A percentile compares a stretch with the other conserved stretches of the same genome.
Conservation (phyloP, 2,113 vertebrate species). For the Brienomyrus brachyistius region DNA sequence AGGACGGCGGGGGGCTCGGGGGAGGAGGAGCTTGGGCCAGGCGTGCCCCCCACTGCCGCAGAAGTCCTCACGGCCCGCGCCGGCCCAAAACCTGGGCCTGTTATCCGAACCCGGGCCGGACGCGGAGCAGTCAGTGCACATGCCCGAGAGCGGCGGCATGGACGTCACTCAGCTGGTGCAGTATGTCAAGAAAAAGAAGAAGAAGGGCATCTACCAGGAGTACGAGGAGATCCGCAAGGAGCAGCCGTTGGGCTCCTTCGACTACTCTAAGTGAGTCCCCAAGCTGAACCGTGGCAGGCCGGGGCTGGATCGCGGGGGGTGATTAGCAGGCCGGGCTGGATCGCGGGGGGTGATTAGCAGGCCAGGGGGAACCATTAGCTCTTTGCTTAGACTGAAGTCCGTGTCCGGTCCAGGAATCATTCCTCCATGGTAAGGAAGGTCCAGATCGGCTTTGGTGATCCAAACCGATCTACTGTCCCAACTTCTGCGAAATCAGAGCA, state of each 20-base stretch:
- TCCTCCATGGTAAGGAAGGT: background rate
- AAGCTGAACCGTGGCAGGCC: background rate
- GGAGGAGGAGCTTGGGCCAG: conserved; percentile 34
- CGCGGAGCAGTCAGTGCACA: conserved; percentile 59
- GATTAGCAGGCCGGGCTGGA: background rate
- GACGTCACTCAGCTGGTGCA: conserved; percentile 55
- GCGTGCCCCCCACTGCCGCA: conserved; percentile 65
- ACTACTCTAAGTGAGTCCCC: conserved; percentile 63
- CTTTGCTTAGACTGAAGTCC: background rate
- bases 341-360: background rate
- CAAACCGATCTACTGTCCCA: background rate
- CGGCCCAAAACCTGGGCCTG: conserved; percentile 45
- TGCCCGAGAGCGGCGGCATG: conserved; percentile 63
- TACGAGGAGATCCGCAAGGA: conserved; percentile 72
- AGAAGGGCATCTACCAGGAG: conserved; percentile 69
- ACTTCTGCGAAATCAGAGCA: background rate
- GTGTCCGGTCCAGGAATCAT: background rate
- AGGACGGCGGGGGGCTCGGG: background rate
- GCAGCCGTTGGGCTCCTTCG: conserved; percentile 60
- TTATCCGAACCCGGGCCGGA: conserved; percentile 45
- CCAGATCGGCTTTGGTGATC: background rate
- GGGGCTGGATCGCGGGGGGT: background rate
- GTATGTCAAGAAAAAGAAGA: conserved; percentile 62
- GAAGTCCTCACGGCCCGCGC: conserved; percentile 60
- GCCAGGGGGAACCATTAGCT: background rate